Conservation (phyloP, 1,140 invertebrate genomes). For the Drosophila tani region DNA sequence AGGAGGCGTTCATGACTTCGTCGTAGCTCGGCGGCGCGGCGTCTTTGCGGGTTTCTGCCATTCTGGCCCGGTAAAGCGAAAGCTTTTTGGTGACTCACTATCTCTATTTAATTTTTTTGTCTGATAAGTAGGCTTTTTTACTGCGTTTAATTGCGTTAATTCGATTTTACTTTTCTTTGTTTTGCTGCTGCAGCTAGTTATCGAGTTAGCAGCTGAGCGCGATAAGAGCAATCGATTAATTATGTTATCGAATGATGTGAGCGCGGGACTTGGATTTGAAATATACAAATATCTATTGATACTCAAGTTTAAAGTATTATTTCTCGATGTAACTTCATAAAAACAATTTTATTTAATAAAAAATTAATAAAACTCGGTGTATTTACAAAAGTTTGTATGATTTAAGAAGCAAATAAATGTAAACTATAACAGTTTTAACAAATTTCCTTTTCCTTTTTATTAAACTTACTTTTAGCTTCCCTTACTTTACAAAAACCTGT, state of each 20-base stretch:
- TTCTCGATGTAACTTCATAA: too few relatives aligned
- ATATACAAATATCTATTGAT: too few relatives aligned
- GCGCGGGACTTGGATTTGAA: neutral
- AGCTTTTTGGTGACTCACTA: conserved; percentile 40
- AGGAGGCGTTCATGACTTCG: conserved; percentile 62
- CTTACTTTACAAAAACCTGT: conserved; percentile 36
- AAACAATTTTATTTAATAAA: neutral
- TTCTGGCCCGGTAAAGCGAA: conserved; percentile 25
- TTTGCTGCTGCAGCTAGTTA: conserved; percentile 13
- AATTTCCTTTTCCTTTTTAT: neutral
- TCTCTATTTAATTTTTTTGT: conserved; percentile 10
- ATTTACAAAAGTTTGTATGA: neutral
- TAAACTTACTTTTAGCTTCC: neutral
- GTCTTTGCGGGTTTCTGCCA: conserved; percentile 51
- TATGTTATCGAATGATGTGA: neutral
- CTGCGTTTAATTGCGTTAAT: conserved; percentile 33
- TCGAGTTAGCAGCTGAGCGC: conserved; percentile 16
- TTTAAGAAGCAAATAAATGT: neutral
- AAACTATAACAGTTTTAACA: neutral
- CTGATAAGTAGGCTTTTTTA: conserved; percentile 18
- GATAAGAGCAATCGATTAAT: conserved; percentile 11
- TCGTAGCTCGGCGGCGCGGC: conserved; percentile 66
- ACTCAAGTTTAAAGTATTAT: neutral
- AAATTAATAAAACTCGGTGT: neutral
- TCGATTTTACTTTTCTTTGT: conserved; percentile 25